These are phyloP conservation scores for Gorsachius magnificus DNA, from an alignment of 2,797 vertebrate genomes.

Conservation along the genomic window DNA sequence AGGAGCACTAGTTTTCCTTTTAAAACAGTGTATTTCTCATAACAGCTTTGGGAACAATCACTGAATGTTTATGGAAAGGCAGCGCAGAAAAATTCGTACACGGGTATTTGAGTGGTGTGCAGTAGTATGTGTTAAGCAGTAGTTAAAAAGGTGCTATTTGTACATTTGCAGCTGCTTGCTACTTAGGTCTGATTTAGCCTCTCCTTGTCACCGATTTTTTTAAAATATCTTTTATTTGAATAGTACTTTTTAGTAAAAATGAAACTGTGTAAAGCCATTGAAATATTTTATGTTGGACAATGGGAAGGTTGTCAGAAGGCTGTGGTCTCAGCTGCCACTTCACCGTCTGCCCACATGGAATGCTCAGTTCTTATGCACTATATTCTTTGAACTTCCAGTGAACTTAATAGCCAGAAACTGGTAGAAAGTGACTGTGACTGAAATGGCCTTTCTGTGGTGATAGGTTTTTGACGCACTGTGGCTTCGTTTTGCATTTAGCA, in stretches of 20 bases:
- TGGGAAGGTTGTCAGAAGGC: not conserved
- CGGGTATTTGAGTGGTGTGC: not conserved
- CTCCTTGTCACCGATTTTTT: not conserved
- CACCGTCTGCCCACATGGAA: rapidly evolving
- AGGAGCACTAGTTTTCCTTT: not conserved
- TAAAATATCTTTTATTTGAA: not conserved
- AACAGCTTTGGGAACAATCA: not conserved
- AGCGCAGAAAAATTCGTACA: not conserved
- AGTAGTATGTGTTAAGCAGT: not conserved
- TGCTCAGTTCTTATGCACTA: not conserved
- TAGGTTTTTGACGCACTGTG: not conserved
- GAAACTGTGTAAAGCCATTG: not conserved
- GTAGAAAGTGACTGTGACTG: not conserved
- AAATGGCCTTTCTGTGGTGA: not conserved
- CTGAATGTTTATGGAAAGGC: not conserved
- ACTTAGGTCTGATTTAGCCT: not conserved
- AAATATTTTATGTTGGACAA: not conserved
- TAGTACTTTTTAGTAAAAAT: not conserved
- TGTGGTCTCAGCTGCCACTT: not conserved
- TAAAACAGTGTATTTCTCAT: not conserved
- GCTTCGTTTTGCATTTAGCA: not conserved
- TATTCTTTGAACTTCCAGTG: not conserved
- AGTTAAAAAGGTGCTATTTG: not conserved
- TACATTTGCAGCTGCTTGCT: not conserved
- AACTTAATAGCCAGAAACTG: not conserved